Evolutionary conservation across 2,113 vertebrate genomes (phyloP).

Genomic region (Glaucomys volans): DNA sequence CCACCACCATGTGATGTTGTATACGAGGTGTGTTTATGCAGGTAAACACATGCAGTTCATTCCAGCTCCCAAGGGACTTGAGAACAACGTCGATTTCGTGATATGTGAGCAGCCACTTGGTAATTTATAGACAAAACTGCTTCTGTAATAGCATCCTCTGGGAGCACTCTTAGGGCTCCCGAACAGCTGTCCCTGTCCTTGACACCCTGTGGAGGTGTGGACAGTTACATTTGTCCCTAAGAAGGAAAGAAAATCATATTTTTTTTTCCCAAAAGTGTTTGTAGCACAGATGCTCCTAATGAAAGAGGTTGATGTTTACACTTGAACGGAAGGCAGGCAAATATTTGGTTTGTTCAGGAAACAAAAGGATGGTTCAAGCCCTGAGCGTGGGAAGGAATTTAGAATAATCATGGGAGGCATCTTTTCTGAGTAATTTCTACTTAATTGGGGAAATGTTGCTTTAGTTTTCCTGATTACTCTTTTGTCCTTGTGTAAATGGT

Average conservation of each 20-base stretch:
- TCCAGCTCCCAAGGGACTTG: not conserved
- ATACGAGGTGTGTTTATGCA: not conserved
- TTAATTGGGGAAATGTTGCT: not conserved
- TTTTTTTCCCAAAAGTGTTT: not conserved
- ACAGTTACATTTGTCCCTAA: constrained; percentile 42
- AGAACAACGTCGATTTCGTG: not conserved
- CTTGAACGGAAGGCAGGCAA: constrained; percentile 1
- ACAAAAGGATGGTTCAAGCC: not conserved
- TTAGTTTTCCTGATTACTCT: not conserved
- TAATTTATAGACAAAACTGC: constrained; percentile 13
- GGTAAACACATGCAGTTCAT: not conserved
- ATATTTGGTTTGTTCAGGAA: constrained; percentile 50
- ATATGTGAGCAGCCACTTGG: not conserved
- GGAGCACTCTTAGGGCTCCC: not conserved
- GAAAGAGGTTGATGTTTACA: constrained; percentile 57
- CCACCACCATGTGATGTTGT: not conserved
- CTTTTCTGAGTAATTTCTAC: not conserved
- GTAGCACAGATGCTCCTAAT: constrained; percentile 53
- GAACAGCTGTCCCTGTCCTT: constrained; percentile 28
- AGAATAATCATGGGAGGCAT: not conserved
- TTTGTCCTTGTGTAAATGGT: not conserved
- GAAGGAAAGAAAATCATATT: not conserved
- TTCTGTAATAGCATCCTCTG: not conserved
- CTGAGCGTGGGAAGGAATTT: not conserved
- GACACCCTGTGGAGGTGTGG: not conserved